phyloP scores from a whole-genome alignment of 2,888 invertebrate genomes.

The Leptopilina syphax region DNA sequence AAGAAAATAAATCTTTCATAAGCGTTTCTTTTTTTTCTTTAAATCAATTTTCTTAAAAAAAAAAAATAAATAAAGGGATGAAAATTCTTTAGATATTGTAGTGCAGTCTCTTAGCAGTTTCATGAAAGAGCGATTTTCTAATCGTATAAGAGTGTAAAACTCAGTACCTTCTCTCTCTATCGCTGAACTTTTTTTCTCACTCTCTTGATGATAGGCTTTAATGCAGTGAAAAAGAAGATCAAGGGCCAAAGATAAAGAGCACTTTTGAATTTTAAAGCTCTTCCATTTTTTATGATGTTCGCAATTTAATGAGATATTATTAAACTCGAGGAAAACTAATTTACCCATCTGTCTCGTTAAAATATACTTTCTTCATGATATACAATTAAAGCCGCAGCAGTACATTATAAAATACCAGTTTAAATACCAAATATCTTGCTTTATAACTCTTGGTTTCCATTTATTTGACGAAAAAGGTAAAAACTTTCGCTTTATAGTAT shows the following conservation, averaged over 20 bases:
- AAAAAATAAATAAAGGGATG: too few relatives aligned
- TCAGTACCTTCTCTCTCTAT: conserved; percentile 1
- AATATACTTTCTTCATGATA: not conserved
- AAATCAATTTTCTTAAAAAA: not conserved
- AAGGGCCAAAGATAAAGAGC: conserved; percentile 27
- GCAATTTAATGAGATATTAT: not conserved
- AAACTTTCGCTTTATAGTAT: too few relatives aligned
- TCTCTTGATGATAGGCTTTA: conserved; percentile 11
- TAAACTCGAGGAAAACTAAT: conserved; percentile 13
- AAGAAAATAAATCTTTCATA: conserved; percentile 11
- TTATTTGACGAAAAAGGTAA: too few relatives aligned
- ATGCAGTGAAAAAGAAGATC: not conserved
- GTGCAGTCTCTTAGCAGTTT: not conserved
- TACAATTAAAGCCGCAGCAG: not conserved
- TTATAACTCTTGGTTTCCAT: too few relatives aligned
- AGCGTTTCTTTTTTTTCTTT: not conserved
- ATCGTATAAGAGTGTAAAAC: conserved; percentile 1
- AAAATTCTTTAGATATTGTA: not conserved
- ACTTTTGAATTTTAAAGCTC: not conserved
- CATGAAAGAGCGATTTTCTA: conserved; percentile 9
- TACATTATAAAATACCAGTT: too few relatives aligned
- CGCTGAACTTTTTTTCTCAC: not conserved
- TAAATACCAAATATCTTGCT: too few relatives aligned
- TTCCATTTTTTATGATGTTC: conserved; percentile 9
- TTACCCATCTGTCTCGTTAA: not conserved